These are phyloP conservation scores for Drosophila albomicans DNA, from an alignment of 1,140 invertebrate genomes.

Conservation along the genomic window DNA sequence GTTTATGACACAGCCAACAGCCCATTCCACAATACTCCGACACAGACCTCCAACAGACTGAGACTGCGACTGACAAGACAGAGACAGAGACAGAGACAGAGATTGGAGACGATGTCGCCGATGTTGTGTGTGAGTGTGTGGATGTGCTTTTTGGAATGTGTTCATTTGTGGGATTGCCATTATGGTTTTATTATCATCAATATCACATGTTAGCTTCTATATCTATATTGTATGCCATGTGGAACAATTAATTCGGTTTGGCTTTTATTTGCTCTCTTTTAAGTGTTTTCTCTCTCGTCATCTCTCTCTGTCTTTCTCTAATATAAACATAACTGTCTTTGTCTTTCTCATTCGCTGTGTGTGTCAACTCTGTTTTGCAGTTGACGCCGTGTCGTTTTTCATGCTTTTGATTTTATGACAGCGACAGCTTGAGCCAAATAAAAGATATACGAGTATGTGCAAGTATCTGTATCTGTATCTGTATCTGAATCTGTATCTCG, in stretches of 20 bases:
- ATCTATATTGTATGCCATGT: slow-evolving; percentile 60
- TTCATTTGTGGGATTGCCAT: slow-evolving; percentile 54
- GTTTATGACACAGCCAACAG: slow-evolving; percentile 68
- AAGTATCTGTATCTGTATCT: slow-evolving; percentile 1
- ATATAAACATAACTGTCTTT: slow-evolving; percentile 14
- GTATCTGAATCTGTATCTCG: neutral
- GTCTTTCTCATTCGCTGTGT: slow-evolving; percentile 21
- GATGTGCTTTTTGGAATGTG: slow-evolving; percentile 32
- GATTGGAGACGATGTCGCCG: slow-evolving; percentile 3
- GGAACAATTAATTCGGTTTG: slow-evolving; percentile 71
- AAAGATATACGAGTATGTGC: slow-evolving; percentile 49
- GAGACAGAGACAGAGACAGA: neutral
- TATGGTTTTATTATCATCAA: slow-evolving; percentile 82
- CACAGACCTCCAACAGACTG: slow-evolving; percentile 17
- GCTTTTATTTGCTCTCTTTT: slow-evolving; percentile 72
- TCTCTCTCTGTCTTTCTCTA: slow-evolving; percentile 4
- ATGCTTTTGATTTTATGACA: slow-evolving; percentile 78
- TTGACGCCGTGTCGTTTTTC: slow-evolving; percentile 57
- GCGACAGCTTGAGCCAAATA: slow-evolving; percentile 72
- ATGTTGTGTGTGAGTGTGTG: neutral
- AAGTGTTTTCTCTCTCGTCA: slow-evolving; percentile 59
- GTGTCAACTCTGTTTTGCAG: slow-evolving; percentile 32
- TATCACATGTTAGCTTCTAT: slow-evolving; percentile 63
- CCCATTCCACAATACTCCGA: slow-evolving; percentile 5
- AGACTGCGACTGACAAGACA: slow-evolving; percentile 12